phyloP scores from a whole-genome alignment of 2,113 vertebrate genomes.

The Colossoma macropomum region DNA sequence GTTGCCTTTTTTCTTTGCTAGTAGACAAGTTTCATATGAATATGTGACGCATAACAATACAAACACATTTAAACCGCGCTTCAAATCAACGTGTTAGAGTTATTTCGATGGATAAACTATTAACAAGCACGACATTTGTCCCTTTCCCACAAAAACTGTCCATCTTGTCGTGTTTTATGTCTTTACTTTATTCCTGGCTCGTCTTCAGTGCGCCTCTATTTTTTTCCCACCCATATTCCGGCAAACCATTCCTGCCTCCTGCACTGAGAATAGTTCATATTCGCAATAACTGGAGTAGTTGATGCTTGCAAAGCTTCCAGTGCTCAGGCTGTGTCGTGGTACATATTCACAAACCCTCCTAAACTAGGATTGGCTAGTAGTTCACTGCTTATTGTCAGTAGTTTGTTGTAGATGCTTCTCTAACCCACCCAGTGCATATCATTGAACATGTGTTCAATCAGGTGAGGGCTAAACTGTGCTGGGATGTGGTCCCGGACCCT shows the following conservation, averaged over 20 bases:
- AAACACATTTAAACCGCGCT: constrained; percentile 43
- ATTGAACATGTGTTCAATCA: too few relatives aligned
- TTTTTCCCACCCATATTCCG: neutral
- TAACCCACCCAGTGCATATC: too few relatives aligned
- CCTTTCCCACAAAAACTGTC: neutral
- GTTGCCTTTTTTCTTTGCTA: neutral
- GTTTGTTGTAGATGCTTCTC: too few relatives aligned
- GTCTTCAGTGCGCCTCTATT: neutral
- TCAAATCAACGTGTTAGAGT: constrained; percentile 28
- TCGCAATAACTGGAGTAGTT: too few relatives aligned
- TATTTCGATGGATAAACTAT: constrained; percentile 33
- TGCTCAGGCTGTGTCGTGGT: neutral
- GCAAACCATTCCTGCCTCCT: neutral
- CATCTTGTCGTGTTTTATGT: neutral
- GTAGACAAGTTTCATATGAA: constrained; percentile 2
- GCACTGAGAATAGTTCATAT: neutral
- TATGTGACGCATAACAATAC: constrained; percentile 42
- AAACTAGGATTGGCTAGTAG: too few relatives aligned
- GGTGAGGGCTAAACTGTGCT: neutral
- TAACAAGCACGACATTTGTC: constrained; percentile 39
- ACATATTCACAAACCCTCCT: neutral
- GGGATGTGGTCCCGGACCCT: neutral
- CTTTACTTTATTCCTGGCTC: neutral
- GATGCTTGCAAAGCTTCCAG: neutral
- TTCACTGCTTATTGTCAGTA: too few relatives aligned